These are phyloP conservation scores for Palaemon carinicauda DNA, from an alignment of 1,140 invertebrate species.

Conservation along the genomic window DNA sequence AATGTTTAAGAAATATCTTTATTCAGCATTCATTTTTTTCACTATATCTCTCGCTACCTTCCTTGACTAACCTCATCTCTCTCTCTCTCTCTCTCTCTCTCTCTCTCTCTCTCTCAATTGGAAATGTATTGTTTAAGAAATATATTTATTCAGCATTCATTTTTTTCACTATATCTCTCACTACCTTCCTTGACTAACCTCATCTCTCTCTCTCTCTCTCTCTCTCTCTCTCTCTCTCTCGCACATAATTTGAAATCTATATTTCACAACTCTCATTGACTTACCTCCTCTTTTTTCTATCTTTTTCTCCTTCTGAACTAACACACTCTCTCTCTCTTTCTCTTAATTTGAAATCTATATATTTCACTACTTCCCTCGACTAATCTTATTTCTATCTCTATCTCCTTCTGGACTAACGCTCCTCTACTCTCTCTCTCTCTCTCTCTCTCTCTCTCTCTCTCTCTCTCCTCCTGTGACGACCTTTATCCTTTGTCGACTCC, in stretches of 20 bases:
- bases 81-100: background rate
- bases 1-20: no score
- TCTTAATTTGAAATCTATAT: no score
- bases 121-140: background rate
- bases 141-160: background rate
- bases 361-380: no score
- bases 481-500: background rate
- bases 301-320: background rate
- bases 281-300: no score
- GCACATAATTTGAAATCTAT: no score
- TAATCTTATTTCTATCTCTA: no score
- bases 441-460: slow-evolving; percentile 11
- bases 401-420: background rate
- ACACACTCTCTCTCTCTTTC: no score
- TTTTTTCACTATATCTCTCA: background rate
- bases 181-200: background rate
- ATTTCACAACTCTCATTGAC: background rate
- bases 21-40: no score
- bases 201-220: background rate
- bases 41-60: no score
- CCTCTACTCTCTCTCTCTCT: background rate
- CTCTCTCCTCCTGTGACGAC: background rate
- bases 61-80: no score
- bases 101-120: background rate
- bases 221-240: no score